phyloP scores from a whole-genome alignment of 2,888 invertebrate species.

The Serrognathus titanus region DNA sequence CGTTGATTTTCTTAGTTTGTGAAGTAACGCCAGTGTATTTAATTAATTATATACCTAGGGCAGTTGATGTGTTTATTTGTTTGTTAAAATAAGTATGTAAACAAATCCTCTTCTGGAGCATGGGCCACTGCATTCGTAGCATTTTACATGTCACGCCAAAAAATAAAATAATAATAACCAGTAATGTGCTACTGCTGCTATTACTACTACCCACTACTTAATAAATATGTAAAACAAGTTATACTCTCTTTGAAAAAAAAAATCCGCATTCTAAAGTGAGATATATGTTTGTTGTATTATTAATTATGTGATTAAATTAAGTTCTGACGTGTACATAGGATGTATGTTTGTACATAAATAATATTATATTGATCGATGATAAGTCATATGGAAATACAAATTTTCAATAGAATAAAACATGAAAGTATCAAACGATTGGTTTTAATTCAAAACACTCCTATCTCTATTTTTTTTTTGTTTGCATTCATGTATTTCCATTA shows the following conservation, averaged over 20 bases:
- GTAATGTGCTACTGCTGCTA: slow-evolving; percentile 6
- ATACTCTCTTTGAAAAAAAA: slow-evolving; percentile 28
- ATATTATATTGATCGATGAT: slow-evolving; percentile 47
- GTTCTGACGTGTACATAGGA: slow-evolving; percentile 48
- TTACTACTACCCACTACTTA: slow-evolving; percentile 7
- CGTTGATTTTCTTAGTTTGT: too few relatives aligned
- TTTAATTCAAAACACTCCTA: slow-evolving; percentile 1
- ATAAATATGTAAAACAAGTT: slow-evolving; percentile 25
- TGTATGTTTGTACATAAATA: slow-evolving; percentile 54
- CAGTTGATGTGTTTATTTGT: slow-evolving; percentile 14
- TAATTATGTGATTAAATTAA: slow-evolving; percentile 40
- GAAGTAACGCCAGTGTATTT: too few relatives aligned
- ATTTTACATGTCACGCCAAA: slow-evolving; percentile 28
- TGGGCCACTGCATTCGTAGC: slow-evolving; percentile 24
- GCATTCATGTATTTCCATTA: slow-evolving; percentile 15
- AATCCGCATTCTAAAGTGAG: slow-evolving; percentile 34
- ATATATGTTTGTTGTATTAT: slow-evolving; percentile 34
- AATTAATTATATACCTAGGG: too few relatives aligned
- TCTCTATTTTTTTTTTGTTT: slow-evolving; percentile 9
- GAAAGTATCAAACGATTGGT: slow-evolving; percentile 23
- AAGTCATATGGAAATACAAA: slow-evolving; percentile 45
- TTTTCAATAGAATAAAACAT: slow-evolving; percentile 50
- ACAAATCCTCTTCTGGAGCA: slow-evolving; percentile 21
- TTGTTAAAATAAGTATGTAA: not conserved
- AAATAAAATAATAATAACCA: slow-evolving; percentile 17